Evolutionary conservation across 64 coral and sea anemone species (phyloP).

Genomic region (Catalaphyllia jardinei): DNA sequence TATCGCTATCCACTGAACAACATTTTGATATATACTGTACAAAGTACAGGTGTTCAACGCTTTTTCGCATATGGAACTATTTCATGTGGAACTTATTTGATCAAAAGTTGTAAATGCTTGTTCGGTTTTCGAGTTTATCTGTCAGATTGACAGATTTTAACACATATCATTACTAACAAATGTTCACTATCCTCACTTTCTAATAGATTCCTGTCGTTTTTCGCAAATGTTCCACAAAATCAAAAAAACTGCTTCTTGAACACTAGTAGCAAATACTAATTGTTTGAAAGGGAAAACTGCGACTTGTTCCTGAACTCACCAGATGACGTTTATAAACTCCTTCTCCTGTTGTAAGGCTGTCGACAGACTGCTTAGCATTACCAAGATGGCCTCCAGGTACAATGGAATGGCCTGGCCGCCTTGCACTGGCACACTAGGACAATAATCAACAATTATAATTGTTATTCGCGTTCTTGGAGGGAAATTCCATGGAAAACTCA

Average conservation of each 20-base stretch:
- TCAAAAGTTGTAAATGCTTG: too few species aligned
- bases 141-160: not conserved
- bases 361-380: slow-evolving; percentile 86
- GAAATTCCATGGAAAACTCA: too few species aligned
- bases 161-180: not conserved
- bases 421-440: slow-evolving; percentile 55
- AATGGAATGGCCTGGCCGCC: slow-evolving; percentile 75
- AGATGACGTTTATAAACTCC: slow-evolving; percentile 97
- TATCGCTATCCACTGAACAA: too few species aligned
- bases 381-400: slow-evolving; percentile 94
- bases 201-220: not conserved
- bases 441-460: not conserved
- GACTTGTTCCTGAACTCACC: slow-evolving; percentile 51
- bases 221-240: not conserved
- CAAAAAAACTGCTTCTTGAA: not conserved
- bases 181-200: not conserved
- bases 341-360: slow-evolving; percentile 87
- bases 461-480: not conserved
- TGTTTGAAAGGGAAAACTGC: not conserved
- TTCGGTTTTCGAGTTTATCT: not conserved
- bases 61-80: too few species aligned
- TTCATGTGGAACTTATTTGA: too few species aligned
- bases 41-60: too few species aligned
- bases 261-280: not conserved
- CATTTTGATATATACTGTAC: too few species aligned